Base-by-base conservation (phyloP, 2,113 vertebrate genomes). In the Paracanthobrama guichenoti region DNA sequence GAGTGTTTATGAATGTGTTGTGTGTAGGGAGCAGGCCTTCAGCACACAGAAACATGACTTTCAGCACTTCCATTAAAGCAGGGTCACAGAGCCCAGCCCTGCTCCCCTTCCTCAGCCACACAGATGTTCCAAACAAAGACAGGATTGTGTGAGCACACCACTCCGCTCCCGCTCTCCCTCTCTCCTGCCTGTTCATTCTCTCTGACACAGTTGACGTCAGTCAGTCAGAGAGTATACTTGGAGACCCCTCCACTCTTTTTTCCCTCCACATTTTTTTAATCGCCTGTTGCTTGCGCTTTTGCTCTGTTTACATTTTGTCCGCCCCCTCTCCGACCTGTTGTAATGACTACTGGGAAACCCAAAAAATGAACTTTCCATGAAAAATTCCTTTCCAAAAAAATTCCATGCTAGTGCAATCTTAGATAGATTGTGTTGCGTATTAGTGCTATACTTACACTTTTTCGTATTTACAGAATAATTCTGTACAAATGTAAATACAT, bases 41-140 rank as follows among this genome's bases (percentile, higher is more conserved):
- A 72, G 80, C 39, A 39, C 67, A 59, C 31, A 79, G 81, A 78
- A 87, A 88, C 71, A 81, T 75, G 79, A 89, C 73, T 86, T 84
- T 82, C 83, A 86, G 72, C 87, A 87, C 85, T 84, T 84, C 82
- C 67, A 66, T 90, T 90, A 87, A 87, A 84, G 86, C 88, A 75
- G 76, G 82, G 82, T 88, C 75, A 28, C 82, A 85, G 85, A 71
- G 14, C 48, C 18, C 8, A 35, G 75, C 62, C 82, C 81, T 86
- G 79, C 55, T 81, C 86, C 83, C 80, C 72, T 88, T 35, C 84
- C 74, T 53, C 69, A 80, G 74, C 60, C 71, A 24, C 71, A 83
- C 91, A 91, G 88, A 87, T 91, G 91, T 90, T 90, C 66, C 1
- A 55, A 88, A 92, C 91, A 93, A 93, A 93, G 92, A 73, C 77